phyloP scores from a whole-genome alignment of 2,797 vertebrate genomes.

The Nannoperca obscura region DNA sequence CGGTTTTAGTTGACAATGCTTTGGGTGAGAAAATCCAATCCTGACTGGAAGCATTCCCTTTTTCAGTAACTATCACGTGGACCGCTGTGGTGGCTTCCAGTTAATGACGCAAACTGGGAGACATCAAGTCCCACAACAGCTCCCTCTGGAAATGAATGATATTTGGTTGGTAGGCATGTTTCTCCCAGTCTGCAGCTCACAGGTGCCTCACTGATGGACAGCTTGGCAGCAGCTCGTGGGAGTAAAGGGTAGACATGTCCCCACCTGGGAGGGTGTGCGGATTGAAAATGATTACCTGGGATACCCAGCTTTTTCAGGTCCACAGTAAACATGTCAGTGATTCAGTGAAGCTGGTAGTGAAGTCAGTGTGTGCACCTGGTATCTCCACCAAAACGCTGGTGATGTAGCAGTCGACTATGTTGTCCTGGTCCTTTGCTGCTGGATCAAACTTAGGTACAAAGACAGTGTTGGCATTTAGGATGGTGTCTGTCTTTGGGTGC shows the following conservation, averaged over 20 bases:
- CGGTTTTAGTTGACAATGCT: neutral
- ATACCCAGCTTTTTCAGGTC: slow-evolving; percentile 5
- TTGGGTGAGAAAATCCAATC: neutral
- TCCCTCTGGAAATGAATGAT: slow-evolving; percentile 1
- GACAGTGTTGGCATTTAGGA: no score
- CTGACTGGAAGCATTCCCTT: neutral
- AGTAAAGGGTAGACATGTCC: neutral
- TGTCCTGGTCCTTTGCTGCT: no score
- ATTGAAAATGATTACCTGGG: slow-evolving; percentile 39
- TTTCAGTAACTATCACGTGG: neutral
- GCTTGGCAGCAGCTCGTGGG: slow-evolving; percentile 25
- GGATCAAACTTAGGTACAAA: no score
- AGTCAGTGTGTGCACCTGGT: slow-evolving; percentile 34
- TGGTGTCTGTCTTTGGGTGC: no score
- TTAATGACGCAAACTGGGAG: neutral
- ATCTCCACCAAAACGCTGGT: neutral
- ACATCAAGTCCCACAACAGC: neutral
- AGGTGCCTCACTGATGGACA: slow-evolving; percentile 7
- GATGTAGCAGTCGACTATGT: neutral
- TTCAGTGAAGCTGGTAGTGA: slow-evolving; percentile 1
- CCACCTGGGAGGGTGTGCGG: slow-evolving; percentile 29
- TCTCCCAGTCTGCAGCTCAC: neutral
- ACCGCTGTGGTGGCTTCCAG: neutral
- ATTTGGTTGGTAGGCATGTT: neutral
- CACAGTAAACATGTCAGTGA: slow-evolving; percentile 9